Evolutionary conservation across 2,888 invertebrate genomes (phyloP).

Genomic region (Atrina japonica): DNA sequence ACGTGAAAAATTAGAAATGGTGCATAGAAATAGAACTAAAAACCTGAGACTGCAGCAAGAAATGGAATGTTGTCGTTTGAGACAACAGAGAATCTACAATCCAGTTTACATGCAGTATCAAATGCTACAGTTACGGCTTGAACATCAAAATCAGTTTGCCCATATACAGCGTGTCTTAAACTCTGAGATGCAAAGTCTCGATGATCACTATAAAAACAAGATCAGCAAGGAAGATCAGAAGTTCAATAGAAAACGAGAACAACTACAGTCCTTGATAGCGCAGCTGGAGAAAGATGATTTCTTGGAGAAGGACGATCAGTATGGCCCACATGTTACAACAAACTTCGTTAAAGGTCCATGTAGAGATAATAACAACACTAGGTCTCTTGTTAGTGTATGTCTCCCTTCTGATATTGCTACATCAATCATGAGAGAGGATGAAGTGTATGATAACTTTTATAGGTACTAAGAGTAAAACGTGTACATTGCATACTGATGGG

Average conservation of each 20-base stretch:
- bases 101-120: slow-evolving; percentile 16
- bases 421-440: slow-evolving; percentile 53
- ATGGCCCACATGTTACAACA: slow-evolving; percentile 49
- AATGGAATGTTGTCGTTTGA: slow-evolving; percentile 24
- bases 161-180: slow-evolving; percentile 11
- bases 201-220: slow-evolving; percentile 23
- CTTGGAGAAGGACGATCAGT: slow-evolving; percentile 27
- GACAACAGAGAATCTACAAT: slow-evolving; percentile 15
- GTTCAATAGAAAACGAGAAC: slow-evolving; percentile 28
- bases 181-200: slow-evolving; percentile 11
- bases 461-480: too few species aligned
- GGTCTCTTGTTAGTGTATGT: slow-evolving; percentile 43
- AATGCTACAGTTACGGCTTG: slow-evolving; percentile 28
- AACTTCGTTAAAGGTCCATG: slow-evolving; percentile 50
- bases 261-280: slow-evolving; percentile 30
- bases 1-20: slow-evolving; percentile 7
- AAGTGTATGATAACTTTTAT: slow-evolving; percentile 53
- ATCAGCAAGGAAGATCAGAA: slow-evolving; percentile 9
- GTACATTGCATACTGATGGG: too few species aligned
- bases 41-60: slow-evolving; percentile 25
- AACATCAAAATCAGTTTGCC: slow-evolving; percentile 24
- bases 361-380: slow-evolving; percentile 34
- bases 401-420: slow-evolving; percentile 51
- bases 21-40: slow-evolving; percentile 2
- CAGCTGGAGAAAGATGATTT: slow-evolving; percentile 22